Base-by-base conservation (phyloP, 1,140 invertebrate species). In the Drosophila micromelanica region DNA sequence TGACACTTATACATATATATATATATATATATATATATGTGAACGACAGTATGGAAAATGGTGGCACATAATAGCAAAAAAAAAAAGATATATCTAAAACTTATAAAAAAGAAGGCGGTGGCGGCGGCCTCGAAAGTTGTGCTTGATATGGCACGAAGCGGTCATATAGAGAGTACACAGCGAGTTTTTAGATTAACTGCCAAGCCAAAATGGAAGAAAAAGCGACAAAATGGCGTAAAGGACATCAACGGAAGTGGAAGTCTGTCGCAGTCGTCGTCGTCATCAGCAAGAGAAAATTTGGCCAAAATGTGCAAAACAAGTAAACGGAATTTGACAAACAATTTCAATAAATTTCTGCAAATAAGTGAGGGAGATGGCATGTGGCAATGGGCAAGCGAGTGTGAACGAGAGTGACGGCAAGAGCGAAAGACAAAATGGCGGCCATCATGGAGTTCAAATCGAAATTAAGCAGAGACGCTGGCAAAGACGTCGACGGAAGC, bases 311-410 rank as follows among this genome's bases (percentile, higher is more conserved):
- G 81, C 85, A 87, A 86, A 87, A 84, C 79, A 89, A 87, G 84
- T 89, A 84, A 87, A 84, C 85, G 84, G 84, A 87, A 87, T 87
- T 87, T 87, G 84, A 87, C 84, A 87, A 87, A 87, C 84, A 89
- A 87, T 89, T 87, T 87, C 84, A 87, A 87, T 87, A 87, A 87
- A 87, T 87, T 87, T 87, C 76, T 79, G 84, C 80, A 87, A 87
- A 87, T 89, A 89, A 89, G 72, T 80, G 84, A 84, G 69, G 56
- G 64, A 74, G 84, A 76, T 54, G 61, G 76, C 40, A 51, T 43
- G 3, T 37, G 12, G 20, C 15, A 17, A n/a, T 23, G 65, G 13
- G 32, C 17, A 45, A 38, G 40, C 37, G 15, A 59, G 43, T 57
- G 63, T 32, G 20, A 60, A 15, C 32, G 49, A 55, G 13, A 46